phyloP scores from a whole-genome alignment of 2,888 invertebrate genomes.

The Chalcosyrphus nemorum region DNA sequence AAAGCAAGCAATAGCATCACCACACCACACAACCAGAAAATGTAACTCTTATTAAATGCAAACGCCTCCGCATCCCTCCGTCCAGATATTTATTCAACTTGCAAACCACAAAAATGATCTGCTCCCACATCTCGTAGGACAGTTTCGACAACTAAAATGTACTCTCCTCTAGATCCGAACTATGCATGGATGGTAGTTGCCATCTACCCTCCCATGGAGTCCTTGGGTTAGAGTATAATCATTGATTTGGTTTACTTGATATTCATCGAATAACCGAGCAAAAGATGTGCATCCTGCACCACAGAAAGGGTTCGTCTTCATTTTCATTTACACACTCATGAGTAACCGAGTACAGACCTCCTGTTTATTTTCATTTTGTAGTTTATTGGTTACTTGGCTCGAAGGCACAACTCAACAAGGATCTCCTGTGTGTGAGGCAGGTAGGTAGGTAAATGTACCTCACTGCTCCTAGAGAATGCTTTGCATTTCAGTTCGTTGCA shows the following conservation, averaged over 20 bases:
- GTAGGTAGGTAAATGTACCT: too few relatives aligned
- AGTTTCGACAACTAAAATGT: constrained; percentile 29
- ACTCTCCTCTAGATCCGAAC: not conserved
- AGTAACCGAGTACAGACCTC: not conserved
- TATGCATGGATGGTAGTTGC: not conserved
- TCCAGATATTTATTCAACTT: constrained; percentile 45
- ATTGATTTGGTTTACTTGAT: constrained; percentile 64
- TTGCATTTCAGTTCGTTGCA: constrained; percentile 37
- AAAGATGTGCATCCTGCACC: constrained; percentile 9
- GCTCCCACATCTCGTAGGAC: constrained; percentile 29
- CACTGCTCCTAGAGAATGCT: not conserved
- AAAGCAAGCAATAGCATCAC: not conserved
- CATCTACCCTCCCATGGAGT: not conserved
- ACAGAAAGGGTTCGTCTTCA: not conserved
- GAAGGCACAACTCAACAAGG: constrained; percentile 36
- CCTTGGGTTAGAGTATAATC: constrained; percentile 44
- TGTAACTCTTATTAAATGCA: not conserved
- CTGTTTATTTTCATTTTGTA: constrained; percentile 60
- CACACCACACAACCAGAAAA: not conserved
- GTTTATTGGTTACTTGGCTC: constrained; percentile 62
- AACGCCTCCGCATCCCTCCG: not conserved
- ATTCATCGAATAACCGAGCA: constrained; percentile 44
- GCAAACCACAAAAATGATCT: constrained; percentile 53
- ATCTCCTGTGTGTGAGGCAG: not conserved
- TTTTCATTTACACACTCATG: not conserved